A percentile compares a stretch with the other conserved stretches of the same genome.
phyloP scores from a whole-genome alignment of 2,113 vertebrate species.

The Fregata magnificens region DNA sequence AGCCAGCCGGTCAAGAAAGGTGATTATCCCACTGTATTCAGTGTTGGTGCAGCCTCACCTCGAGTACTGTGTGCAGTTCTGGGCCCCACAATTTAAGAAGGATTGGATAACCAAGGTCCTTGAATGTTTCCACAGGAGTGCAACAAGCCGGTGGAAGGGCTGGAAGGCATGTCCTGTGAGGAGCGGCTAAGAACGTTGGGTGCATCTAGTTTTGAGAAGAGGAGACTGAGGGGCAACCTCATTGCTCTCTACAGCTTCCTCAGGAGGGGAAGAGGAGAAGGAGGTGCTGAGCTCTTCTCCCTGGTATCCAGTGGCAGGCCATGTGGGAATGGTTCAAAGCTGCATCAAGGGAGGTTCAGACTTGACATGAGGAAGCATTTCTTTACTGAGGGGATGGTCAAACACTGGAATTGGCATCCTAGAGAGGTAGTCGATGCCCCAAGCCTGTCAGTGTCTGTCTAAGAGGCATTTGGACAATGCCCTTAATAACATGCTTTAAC shows the following conservation, averaged over 20 bases:
- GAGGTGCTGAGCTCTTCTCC: neutral
- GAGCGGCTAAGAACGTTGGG: neutral
- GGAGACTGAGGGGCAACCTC: neutral
- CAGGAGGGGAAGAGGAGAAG: neutral
- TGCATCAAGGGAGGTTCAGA: neutral
- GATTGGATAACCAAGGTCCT: too few species aligned
- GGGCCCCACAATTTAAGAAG: too few species aligned
- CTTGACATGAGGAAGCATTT: neutral
- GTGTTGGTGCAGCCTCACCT: rapidly evolving
- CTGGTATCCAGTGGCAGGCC: neutral
- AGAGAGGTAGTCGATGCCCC: neutral
- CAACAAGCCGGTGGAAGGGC: too few species aligned
- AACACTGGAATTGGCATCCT: neutral
- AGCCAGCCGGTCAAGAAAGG: neutral
- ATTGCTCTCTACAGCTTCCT: neutral
- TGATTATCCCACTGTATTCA: neutral
- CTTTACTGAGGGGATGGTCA: neutral
- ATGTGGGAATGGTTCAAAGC: neutral
- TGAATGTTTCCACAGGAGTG: too few species aligned
- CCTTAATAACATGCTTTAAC: neutral
- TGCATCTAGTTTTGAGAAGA: neutral
- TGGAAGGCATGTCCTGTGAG: too few species aligned
- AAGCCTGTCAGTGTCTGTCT: neutral
- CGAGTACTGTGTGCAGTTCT: neutral
- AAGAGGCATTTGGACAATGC: neutral